These are phyloP conservation scores for Atta colombica DNA, from an alignment of 1,140 invertebrate genomes.

Conservation along the genomic window DNA sequence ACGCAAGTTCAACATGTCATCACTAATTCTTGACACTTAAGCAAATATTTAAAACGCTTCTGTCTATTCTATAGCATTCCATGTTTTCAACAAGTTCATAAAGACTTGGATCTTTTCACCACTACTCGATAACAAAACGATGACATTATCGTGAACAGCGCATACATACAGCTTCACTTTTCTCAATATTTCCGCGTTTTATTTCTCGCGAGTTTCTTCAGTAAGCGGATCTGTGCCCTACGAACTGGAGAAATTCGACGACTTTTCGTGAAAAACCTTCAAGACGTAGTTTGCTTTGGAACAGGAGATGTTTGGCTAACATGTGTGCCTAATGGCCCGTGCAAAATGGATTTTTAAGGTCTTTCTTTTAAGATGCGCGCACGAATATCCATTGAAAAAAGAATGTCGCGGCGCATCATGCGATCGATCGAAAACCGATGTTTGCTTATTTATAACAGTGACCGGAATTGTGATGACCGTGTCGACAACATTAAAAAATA, in stretches of 20 bases:
- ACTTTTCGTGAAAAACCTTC: conserved; percentile 72
- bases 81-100: conserved; percentile 41
- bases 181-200: conserved; percentile 52
- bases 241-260: conserved; percentile 59
- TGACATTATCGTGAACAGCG: conserved; percentile 30
- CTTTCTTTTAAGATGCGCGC: conserved; percentile 66
- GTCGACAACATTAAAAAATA: conserved; percentile 40
- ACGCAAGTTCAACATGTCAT: conserved; percentile 23
- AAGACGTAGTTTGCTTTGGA: conserved; percentile 77
- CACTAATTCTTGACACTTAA: conserved; percentile 51
- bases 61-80: conserved; percentile 3
- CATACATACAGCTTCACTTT: conserved; percentile 56
- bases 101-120: conserved; percentile 1
- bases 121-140: conserved; percentile 34
- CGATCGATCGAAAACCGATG: conserved; percentile 70
- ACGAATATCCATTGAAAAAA: conserved; percentile 23
- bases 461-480: not conserved
- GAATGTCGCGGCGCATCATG: conserved; percentile 14
- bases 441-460: conserved; percentile 23
- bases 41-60: conserved; percentile 48
- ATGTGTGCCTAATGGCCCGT: conserved; percentile 80
- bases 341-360: conserved; percentile 81
- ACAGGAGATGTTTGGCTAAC: conserved; percentile 80
- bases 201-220: conserved; percentile 46
- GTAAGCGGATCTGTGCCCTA: conserved; percentile 37